Evolutionary conservation across 2,888 invertebrate species (phyloP), one percentile per base, ranked within the genome.

Genomic region (Ellobium chinense): DNA sequence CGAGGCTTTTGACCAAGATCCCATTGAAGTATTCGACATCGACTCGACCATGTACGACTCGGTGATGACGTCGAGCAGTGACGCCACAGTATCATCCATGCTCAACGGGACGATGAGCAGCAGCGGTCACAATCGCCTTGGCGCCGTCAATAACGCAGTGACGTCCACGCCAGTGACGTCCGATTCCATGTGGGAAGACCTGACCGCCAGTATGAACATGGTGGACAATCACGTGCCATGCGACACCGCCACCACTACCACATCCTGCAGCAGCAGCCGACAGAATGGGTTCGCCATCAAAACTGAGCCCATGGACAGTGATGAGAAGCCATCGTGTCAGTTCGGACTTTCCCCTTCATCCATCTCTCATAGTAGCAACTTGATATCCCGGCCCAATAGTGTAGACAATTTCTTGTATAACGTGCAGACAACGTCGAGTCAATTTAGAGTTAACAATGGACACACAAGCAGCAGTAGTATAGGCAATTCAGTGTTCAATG

Each of bases 161-260:
- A 81, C 29, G 63, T 78, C 31, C 72, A 76, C 54, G 82, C 79
- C 70, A 80, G 82, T 37, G 14, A 80, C 86, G 18, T 83, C 87
- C 1, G 87, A 87, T 75, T 89, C 90, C 1, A 75, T 91, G 77
- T 91, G 91, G 91, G 91, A 91, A 60, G 90, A 90, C 81, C 84
- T 91, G 24, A 84, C 88, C 65, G 87, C 87, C 62, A 87, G 89
- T 85, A 90, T 91, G 70, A 86, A 90, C 79, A 86, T 89, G 84
- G 81, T 88, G 39, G 85, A 86, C 58, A 82, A 83, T 70, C 80
- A 83, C 37, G 82, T 82, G 21, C 76, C 62, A 80, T 66, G 81
- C 27, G 69, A 72, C 31, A 66, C 58, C 37, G 78, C 72, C 60
- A 73, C n/a, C 78, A 80, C 75, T 84, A 83, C 69, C 82, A 83